A percentile compares a stretch with the other conserved stretches of the same genome.
phyloP scores from a whole-genome alignment of 2,797 vertebrate species.

The Amazona finschi region DNA sequence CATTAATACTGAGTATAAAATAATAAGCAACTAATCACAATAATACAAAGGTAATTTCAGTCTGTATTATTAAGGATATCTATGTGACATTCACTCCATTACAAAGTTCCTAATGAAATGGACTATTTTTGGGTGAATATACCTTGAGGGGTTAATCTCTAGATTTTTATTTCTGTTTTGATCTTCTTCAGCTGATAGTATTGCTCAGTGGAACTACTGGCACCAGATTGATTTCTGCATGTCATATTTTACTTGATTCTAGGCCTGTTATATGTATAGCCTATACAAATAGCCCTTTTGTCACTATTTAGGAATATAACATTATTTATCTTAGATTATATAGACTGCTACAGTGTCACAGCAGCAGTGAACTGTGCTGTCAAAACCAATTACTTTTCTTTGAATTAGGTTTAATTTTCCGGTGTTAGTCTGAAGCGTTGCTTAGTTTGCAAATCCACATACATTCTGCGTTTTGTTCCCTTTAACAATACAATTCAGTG shows the following conservation, averaged over 20 bases:
- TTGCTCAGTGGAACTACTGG: slow-evolving; percentile 68
- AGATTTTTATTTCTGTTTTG: slow-evolving; percentile 60
- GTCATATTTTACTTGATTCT: slow-evolving; percentile 61
- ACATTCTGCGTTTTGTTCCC: slow-evolving; percentile 72
- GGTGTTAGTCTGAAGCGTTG: slow-evolving; percentile 25
- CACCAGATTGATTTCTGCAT: slow-evolving; percentile 62
- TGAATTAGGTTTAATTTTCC: slow-evolving; percentile 56
- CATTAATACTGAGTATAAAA: slow-evolving; percentile 99
- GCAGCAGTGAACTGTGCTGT: slow-evolving; percentile 72
- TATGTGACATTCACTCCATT: slow-evolving; percentile 92
- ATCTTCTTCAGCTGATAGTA: slow-evolving; percentile 61
- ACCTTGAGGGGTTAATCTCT: slow-evolving; percentile 56
- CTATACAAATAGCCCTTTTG: slow-evolving; percentile 37
- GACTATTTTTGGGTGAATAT: slow-evolving; percentile 59
- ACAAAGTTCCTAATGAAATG: slow-evolving; percentile 85
- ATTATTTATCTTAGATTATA: slow-evolving; percentile 71
- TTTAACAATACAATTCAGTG: slow-evolving; percentile 68
- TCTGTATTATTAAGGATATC: slow-evolving; percentile 87
- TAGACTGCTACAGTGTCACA: slow-evolving; percentile 82
- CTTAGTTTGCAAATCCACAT: slow-evolving; percentile 60
- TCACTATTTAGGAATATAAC: slow-evolving; percentile 62
- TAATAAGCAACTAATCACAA: slow-evolving; percentile 95
- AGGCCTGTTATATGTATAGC: slow-evolving; percentile 33
- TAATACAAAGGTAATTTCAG: slow-evolving; percentile 84
- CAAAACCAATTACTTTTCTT: slow-evolving; percentile 43